Evolutionary conservation across 2,113 vertebrate genomes (phyloP).

Genomic region (Panthera tigris): DNA sequence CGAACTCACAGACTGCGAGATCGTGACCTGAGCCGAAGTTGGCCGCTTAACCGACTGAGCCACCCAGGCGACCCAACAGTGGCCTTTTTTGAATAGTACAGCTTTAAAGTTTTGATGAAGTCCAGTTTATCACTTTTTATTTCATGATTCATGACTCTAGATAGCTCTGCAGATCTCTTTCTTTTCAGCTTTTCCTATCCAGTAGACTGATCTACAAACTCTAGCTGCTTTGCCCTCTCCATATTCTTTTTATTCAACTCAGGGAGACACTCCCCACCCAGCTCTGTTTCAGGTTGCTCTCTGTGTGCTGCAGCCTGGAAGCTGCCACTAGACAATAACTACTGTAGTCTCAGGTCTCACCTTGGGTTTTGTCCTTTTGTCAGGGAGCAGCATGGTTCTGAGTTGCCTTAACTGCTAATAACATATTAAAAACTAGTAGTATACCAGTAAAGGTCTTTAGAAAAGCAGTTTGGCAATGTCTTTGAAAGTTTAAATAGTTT

Average conservation of each 20-base stretch:
- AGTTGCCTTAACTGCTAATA: background rate
- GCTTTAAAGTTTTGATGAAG: background rate
- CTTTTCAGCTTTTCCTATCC: background rate
- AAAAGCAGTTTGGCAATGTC: background rate
- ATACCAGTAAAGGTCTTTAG: background rate
- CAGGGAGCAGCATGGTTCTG: background rate
- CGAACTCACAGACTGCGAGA: no score
- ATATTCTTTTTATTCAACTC: background rate
- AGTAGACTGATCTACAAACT: background rate
- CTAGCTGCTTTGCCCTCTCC: background rate
- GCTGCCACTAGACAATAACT: background rate
- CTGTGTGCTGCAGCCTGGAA: background rate
- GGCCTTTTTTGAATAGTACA: conserved; percentile 29
- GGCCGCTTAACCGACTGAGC: no score
- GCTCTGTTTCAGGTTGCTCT: background rate
- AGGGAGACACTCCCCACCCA: background rate
- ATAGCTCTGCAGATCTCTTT: background rate
- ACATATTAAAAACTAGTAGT: background rate
- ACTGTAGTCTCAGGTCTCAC: background rate
- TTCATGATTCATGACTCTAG: background rate
- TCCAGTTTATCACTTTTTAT: background rate
- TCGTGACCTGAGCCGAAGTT: no score
- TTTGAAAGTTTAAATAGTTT: background rate
- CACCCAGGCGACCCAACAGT: background rate
- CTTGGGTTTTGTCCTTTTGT: background rate